A percentile compares a stretch with the other conserved stretches of the same genome.
Evolutionary conservation across 2,888 invertebrate genomes (phyloP).

Genomic region (Diplolepis rosae): DNA sequence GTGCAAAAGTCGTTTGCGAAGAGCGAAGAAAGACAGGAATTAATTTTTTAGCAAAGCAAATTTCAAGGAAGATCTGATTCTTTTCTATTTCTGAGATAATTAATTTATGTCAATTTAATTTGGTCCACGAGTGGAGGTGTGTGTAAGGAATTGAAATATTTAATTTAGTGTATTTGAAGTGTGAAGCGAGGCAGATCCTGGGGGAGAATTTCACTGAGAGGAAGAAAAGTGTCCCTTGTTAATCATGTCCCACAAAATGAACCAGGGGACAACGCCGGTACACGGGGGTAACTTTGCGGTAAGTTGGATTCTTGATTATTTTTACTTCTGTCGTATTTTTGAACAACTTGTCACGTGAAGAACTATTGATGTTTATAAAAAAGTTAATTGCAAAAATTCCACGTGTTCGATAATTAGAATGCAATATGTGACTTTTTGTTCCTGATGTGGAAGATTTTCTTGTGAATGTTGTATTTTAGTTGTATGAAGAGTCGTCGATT

Average conservation of each 20-base stretch:
- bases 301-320: slow-evolving; percentile 44
- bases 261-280: slow-evolving; percentile 60
- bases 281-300: slow-evolving; percentile 70
- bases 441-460: too few relatives aligned
- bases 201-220: slow-evolving; percentile 40
- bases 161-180: slow-evolving; percentile 4
- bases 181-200: background rate
- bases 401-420: background rate
- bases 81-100: background rate
- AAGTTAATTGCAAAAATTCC: background rate
- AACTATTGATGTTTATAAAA: background rate
- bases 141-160: slow-evolving; percentile 1
- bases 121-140: background rate
- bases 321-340: background rate
- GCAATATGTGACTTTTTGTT: too few relatives aligned
- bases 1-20: slow-evolving; percentile 10
- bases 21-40: slow-evolving; percentile 18
- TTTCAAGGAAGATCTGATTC: background rate
- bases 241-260: slow-evolving; percentile 66
- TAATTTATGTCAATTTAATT: background rate
- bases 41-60: background rate
- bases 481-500: too few relatives aligned
- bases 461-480: too few relatives aligned
- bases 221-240: slow-evolving; percentile 38
- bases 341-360: background rate